phyloP scores from a whole-genome alignment of 2,113 vertebrate genomes.

The Anthoscopus minutus region DNA sequence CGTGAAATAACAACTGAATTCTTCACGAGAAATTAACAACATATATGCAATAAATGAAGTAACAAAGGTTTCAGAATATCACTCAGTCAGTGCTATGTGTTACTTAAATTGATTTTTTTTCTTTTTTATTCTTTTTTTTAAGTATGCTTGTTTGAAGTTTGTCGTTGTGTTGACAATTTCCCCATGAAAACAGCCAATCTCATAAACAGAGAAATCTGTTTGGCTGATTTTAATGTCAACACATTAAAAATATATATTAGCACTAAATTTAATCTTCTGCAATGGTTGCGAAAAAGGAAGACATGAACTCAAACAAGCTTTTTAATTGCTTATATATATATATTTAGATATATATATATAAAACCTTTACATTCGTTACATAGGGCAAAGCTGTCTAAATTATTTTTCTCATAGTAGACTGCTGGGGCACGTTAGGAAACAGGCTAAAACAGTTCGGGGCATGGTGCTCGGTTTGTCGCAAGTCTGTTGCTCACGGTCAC shows the following conservation, averaged over 20 bases:
- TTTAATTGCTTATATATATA: conserved; percentile 65
- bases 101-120: background rate
- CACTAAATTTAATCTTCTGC: conserved; percentile 72
- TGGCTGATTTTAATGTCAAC: conserved; percentile 50
- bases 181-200: conserved; percentile 45
- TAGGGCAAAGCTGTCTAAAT: conserved; percentile 88
- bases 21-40: background rate
- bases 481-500: conserved; percentile 56
- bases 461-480: conserved; percentile 66
- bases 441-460: conserved; percentile 78
- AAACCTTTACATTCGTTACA: conserved; percentile 86
- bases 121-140: background rate
- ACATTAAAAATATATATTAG: conserved; percentile 63
- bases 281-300: conserved; percentile 82
- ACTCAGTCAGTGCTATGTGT: conserved; percentile 35
- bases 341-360: background rate
- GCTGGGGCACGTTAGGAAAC: conserved; percentile 82
- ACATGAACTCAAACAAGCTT: conserved; percentile 83
- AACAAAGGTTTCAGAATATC: conserved; percentile 22
- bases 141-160: conserved; percentile 12
- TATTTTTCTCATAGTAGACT: conserved; percentile 82
- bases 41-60: conserved; percentile 20
- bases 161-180: background rate
- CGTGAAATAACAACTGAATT: conserved; percentile 12
- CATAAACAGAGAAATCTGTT: conserved; percentile 49